These are phyloP conservation scores for Gopherus flavomarginatus DNA, from an alignment of 2,113 vertebrate species.

Conservation along the genomic window DNA sequence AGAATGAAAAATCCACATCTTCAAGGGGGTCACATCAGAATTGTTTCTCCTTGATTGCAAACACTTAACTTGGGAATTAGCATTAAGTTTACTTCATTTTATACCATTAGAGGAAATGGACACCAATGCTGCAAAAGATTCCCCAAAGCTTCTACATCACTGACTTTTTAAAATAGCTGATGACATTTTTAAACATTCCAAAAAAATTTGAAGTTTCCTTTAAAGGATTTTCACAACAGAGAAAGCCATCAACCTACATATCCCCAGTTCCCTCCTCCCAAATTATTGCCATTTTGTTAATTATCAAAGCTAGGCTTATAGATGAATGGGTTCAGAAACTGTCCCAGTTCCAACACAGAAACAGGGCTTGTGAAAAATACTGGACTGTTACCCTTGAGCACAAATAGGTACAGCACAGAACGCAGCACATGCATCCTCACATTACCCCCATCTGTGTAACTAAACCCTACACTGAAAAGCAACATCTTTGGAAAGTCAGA, in stretches of 20 bases:
- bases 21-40: background rate
- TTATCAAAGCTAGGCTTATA: background rate
- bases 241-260: background rate
- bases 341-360: background rate
- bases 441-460: too few species aligned
- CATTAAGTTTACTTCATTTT: background rate
- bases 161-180: background rate
- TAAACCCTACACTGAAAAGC: too few species aligned
- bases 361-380: background rate
- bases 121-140: background rate
- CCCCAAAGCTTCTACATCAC: background rate
- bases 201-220: fast-evolving
- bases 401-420: background rate
- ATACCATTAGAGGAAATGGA: background rate
- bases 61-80: background rate
- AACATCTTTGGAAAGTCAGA: background rate
- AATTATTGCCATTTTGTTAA: background rate
- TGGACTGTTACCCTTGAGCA: background rate
- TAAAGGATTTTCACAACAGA: background rate
- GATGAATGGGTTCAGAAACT: background rate
- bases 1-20: constrained; percentile 13
- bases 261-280: fast-evolving
- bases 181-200: background rate
- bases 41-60: background rate
- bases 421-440: background rate